These are phyloP conservation scores for Pemphredon lugubris DNA, from an alignment of 2,888 invertebrate species.

Conservation along the genomic window DNA sequence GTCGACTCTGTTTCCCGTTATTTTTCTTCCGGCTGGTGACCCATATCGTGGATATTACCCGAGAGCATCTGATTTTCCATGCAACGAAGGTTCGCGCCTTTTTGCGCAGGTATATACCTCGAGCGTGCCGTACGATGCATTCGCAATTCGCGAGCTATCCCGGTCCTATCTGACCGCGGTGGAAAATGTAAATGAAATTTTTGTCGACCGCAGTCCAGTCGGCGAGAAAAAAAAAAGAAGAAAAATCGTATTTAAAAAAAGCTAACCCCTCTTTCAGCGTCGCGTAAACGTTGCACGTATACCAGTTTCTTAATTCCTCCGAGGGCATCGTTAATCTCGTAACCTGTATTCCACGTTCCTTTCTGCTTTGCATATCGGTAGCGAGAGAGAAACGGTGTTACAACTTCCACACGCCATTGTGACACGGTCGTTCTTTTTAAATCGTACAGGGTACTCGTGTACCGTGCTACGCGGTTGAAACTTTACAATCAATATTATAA, in stretches of 20 bases:
- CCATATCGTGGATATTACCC: conserved; percentile 32
- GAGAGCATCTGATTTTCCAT: conserved; percentile 47
- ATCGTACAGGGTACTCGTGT: neutral
- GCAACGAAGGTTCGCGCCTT: conserved; percentile 11
- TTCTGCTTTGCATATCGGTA: conserved; percentile 33
- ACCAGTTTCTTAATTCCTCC: neutral
- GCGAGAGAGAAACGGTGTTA: conserved; percentile 27
- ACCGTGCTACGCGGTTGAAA: neutral
- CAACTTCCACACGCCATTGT: conserved; percentile 5
- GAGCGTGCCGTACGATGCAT: too few relatives aligned
- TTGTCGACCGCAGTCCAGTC: too few relatives aligned
- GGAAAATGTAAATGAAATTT: neutral
- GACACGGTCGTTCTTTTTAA: neutral
- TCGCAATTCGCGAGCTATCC: neutral
- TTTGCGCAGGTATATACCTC: neutral
- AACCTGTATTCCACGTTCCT: conserved; percentile 31
- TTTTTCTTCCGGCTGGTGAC: conserved; percentile 30
- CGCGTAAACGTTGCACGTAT: neutral
- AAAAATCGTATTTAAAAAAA: too few relatives aligned
- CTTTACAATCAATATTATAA: conserved; percentile 4
- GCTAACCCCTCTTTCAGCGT: too few relatives aligned
- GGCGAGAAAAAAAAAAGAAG: too few relatives aligned
- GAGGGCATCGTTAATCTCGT: conserved; percentile 25
- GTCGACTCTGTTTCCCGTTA: conserved; percentile 30
- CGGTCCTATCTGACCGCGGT: neutral